Evolutionary conservation across 2,888 invertebrate genomes (phyloP).

Genomic region (Chaetogeoica ovagalla): DNA sequence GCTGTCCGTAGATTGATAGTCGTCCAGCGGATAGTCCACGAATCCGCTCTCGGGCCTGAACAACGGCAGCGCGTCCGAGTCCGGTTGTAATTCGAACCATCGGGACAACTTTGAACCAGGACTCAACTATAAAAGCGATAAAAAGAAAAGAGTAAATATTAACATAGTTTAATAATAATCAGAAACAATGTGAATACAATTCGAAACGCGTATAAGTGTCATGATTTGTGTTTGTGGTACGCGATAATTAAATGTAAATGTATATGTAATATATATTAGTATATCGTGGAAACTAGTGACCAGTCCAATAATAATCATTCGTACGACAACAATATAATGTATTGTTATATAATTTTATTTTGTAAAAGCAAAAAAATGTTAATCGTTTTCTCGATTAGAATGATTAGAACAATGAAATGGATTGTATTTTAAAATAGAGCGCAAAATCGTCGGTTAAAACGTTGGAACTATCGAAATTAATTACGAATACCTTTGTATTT

Average conservation of each 20-base stretch:
- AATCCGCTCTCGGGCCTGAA: conserved; percentile 79
- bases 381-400: too few species aligned
- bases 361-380: not conserved
- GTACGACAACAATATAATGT: not conserved
- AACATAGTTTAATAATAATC: not conserved
- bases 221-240: not conserved
- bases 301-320: too few species aligned
- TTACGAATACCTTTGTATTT: not conserved
- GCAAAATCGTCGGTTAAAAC: not conserved
- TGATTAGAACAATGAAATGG: too few species aligned
- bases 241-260: not conserved
- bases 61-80: conserved; percentile 59
- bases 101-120: conserved; percentile 78
- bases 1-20: conserved; percentile 57
- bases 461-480: not conserved
- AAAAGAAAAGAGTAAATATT: not conserved
- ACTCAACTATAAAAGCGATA: conserved; percentile 64
- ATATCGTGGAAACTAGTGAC: too few species aligned
- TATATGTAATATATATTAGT: too few species aligned
- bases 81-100: conserved; percentile 72
- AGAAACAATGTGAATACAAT: too few species aligned
- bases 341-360: not conserved
- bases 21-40: conserved; percentile 66
- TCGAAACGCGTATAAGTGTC: not conserved
- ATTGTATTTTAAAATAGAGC: too few species aligned